Evolutionary conservation across 2,797 vertebrate genomes (phyloP).

Genomic region (Coilia nasus): DNA sequence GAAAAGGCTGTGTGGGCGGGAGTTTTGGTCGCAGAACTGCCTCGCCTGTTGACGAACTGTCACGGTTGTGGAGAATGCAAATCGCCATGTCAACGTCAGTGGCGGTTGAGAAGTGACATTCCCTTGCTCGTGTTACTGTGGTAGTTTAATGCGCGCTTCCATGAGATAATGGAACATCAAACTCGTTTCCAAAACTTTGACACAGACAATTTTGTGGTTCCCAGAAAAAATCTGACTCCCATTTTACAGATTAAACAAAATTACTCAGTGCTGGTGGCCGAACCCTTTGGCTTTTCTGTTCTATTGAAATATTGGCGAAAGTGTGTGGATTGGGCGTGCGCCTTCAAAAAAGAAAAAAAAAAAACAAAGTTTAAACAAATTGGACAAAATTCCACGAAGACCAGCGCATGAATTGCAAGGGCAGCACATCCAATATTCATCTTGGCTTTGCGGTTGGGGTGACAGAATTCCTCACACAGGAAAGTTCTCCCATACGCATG

Average conservation of each 20-base stretch:
- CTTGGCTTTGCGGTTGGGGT: constrained; percentile 4
- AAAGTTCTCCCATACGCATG: neutral
- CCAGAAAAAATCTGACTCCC: neutral
- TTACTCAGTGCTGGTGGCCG: constrained; percentile 10
- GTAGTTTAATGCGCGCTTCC: neutral
- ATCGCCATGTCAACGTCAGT: constrained; percentile 21
- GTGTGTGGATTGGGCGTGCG: constrained; percentile 13
- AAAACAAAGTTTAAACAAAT: neutral
- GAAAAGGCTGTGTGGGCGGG: constrained; percentile 51
- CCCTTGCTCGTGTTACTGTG: constrained; percentile 16
- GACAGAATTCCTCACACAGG: constrained; percentile 5
- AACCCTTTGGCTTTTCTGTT: neutral
- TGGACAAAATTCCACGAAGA: constrained; percentile 4
- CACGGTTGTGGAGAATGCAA: constrained; percentile 39
- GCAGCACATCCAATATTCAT: constrained; percentile 4
- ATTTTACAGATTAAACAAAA: constrained; percentile 24
- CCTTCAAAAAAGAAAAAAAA: neutral
- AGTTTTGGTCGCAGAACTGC: constrained; percentile 30
- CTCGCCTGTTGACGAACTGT: constrained; percentile 34
- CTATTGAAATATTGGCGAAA: neutral
- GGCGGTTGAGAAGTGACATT: constrained; percentile 15
- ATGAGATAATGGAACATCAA: constrained; percentile 21
- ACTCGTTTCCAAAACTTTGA: neutral
- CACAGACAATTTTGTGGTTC: neutral
- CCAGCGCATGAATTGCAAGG: neutral